Evolutionary conservation across 2,888 invertebrate genomes (phyloP), one percentile per base, ranked within the genome.

Genomic region (Scaptomyza reducta): DNA sequence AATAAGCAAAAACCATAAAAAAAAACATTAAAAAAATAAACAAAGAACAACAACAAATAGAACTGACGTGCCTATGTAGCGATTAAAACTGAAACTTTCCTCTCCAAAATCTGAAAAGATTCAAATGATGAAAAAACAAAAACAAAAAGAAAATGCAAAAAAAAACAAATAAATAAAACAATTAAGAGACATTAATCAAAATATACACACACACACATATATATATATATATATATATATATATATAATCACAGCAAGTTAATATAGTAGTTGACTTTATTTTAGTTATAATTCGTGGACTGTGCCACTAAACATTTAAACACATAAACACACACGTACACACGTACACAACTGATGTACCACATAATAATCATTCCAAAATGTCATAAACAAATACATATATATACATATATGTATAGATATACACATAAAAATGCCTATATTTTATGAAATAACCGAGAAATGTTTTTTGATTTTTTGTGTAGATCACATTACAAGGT

Each of bases 51-150:
- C 78, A 79, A 85, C 86, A 87, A 83, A 87, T 83, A 83, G 87
- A 83, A 83, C 87, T 87, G 87, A 85, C 86, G 83, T 83, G 83
- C 83, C 83, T 83, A 83, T 83, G 86, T 87, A 83, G 83, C 83
- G 78, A 87, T 83, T 77, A 81, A 85, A 76, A 74, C 66, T 84
- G 64, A 74, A 66, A 82, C 70, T 77, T 77, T 76, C 66, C 74
- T 74, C 74, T 77, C 54, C 72, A 74, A 38, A 44, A 67, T 66
- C 72, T 75, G 64, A 75, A 75, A 73, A 70, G 44, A 70, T 65
- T 47, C 46, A 35, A 70, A 70, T 53, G 51, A 70, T 35, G 33
- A 42, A 61, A 38, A 38, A n/a, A 14, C 14, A 2, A 47, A 60
- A 42, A 50, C 4, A 53, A 42, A 50, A 33, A 29, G 35, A 31